Percentiles rank a stretch among this genome's conserved stretches.
Conservation (phyloP, 2,888 invertebrate species). For the Lasioglossum oenotherae region DNA sequence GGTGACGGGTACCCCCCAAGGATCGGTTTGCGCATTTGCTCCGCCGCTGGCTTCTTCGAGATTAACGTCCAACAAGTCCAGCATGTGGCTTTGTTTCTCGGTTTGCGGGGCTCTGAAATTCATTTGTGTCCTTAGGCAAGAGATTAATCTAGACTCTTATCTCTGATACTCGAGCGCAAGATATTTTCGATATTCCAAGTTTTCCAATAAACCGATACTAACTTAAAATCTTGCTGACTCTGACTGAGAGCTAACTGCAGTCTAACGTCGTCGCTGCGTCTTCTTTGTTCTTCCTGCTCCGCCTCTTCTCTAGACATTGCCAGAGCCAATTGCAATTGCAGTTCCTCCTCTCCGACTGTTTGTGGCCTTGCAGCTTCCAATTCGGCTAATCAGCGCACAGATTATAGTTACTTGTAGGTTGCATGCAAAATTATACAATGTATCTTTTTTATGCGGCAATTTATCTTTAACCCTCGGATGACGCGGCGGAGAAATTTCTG, state of each 20-base stretch:
- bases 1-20: constrained; percentile 89
- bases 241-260: constrained; percentile 97
- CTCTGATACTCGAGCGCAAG: background rate
- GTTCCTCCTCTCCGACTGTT: constrained; percentile 98
- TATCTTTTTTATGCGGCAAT: background rate
- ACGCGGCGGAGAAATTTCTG: background rate
- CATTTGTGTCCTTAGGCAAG: constrained; percentile 28
- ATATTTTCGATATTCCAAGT: background rate
- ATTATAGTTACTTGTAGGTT: constrained; percentile 12
- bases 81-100: constrained; percentile 89
- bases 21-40: constrained; percentile 87
- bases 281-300: constrained; percentile 96
- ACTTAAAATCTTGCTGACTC: constrained; percentile 97
- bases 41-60: constrained; percentile 88
- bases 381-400: constrained; percentile 85
- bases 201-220: constrained; percentile 77
- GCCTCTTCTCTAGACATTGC: constrained; percentile 99
- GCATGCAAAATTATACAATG: constrained; percentile 15
- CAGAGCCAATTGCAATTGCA: constrained; percentile 98
- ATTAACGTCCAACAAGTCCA: constrained; percentile 93
- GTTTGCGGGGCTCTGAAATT: constrained; percentile 79
- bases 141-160: background rate
- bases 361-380: constrained; percentile 97
- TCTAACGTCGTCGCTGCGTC: constrained; percentile 97
- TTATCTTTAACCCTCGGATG: background rate